Percentiles rank a stretch among this genome's conserved stretches.
These are phyloP conservation scores for Neolamprologus cancellatus DNA, from an alignment of 2,113 vertebrate species.

Conservation along the genomic window DNA sequence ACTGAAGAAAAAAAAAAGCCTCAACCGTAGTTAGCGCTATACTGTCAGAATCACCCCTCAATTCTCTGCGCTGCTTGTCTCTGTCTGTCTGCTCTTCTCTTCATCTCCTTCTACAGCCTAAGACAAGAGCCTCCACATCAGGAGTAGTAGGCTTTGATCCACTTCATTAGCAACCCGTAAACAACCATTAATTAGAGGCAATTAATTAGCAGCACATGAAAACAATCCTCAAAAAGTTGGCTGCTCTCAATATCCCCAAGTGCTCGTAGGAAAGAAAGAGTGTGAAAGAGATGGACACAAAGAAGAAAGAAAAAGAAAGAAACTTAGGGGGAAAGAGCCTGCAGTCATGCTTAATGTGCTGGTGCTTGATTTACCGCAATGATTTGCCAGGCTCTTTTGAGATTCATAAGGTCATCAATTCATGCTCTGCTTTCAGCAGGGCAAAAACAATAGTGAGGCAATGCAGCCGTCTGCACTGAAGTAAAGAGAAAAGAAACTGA, in stretches of 20 bases:
- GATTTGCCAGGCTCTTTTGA: constrained; percentile 50
- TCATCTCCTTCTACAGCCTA: background rate
- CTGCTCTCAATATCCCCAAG: constrained; percentile 8
- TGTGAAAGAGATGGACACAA: background rate
- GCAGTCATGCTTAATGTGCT: constrained; percentile 51
- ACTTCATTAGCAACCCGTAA: constrained; percentile 56
- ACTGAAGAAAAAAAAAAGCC: background rate
- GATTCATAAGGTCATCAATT: constrained; percentile 66
- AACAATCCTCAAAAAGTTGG: constrained; percentile 29
- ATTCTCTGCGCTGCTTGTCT: background rate
- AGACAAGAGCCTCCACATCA: constrained; percentile 27
- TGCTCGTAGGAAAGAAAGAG: background rate
- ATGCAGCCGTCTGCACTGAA: constrained; percentile 1
- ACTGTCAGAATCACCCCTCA: background rate
- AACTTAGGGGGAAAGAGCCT: constrained; percentile 13
- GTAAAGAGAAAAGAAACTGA: background rate
- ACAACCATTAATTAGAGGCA: constrained; percentile 52
- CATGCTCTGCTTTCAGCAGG: constrained; percentile 39
- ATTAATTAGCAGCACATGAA: constrained; percentile 52
- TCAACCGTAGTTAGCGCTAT: background rate
- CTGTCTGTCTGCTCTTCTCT: background rate
- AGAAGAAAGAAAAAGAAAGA: background rate
- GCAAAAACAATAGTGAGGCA: constrained; percentile 39
- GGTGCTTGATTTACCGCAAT: constrained; percentile 47
- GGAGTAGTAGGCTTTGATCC: constrained; percentile 32